These are phyloP conservation scores for Phrynocephalus vlangalii DNA, from an alignment of 2,797 vertebrate species.

Conservation along the genomic window DNA sequence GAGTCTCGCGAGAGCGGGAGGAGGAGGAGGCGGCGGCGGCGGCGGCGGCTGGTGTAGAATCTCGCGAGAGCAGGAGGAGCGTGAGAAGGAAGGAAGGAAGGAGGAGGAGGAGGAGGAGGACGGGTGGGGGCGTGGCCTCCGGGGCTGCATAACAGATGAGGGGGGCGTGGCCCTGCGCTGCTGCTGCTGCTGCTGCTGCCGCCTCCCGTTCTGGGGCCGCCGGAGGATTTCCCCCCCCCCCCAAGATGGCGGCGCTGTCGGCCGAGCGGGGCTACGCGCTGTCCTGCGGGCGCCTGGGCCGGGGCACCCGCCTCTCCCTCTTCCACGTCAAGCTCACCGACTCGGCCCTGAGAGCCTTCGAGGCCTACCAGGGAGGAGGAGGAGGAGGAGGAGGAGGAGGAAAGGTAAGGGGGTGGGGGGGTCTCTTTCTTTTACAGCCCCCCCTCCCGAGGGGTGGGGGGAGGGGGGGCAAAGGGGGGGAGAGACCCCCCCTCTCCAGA, in stretches of 20 bases:
- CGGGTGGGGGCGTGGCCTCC: background rate
- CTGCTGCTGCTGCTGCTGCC: background rate
- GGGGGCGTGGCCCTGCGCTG: slow-evolving; percentile 18
- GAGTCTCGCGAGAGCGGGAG: no score
- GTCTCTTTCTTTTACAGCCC: background rate
- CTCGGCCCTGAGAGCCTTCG: slow-evolving; percentile 92
- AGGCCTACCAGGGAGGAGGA: slow-evolving; percentile 84
- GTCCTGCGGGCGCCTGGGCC: slow-evolving; percentile 94
- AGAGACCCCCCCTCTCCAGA: no score
- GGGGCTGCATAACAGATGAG: background rate
- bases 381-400: background rate
- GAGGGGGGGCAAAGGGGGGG: no score
- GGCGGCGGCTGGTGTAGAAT: no score
- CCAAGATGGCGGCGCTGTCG: slow-evolving; percentile 99
- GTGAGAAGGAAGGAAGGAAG: no score
- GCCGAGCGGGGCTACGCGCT: slow-evolving; percentile 95
- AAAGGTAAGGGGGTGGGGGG: background rate
- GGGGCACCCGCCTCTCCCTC: slow-evolving; percentile 90
- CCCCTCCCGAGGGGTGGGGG: no score
- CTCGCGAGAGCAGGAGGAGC: no score
- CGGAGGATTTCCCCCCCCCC: slow-evolving; percentile 69
- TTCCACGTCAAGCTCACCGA: slow-evolving; percentile 98
- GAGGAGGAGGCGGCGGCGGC: no score
- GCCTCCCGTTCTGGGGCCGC: background rate
- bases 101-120: no score